Percentiles rank a stretch among this genome's conserved stretches.
Evolutionary conservation across 2,797 vertebrate genomes (phyloP).

Genomic region (Mastacembelus armatus): DNA sequence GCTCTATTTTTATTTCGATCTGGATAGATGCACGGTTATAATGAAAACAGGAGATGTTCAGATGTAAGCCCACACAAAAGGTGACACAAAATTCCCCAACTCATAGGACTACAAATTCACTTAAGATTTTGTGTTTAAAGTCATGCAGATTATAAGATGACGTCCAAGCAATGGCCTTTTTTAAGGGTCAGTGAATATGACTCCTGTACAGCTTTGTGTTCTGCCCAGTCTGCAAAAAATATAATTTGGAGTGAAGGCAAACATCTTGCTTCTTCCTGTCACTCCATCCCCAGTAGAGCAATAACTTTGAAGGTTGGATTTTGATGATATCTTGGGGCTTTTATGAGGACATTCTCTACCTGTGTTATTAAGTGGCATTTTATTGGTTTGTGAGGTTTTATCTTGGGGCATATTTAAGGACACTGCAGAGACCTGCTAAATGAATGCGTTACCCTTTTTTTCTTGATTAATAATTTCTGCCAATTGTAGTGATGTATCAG

Average conservation of each 20-base stretch:
- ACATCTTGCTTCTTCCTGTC: conserved; percentile 42
- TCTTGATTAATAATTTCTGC: conserved; percentile 35
- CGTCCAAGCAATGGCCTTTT: conserved; percentile 33
- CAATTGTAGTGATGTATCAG: conserved; percentile 30
- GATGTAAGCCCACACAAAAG: conserved; percentile 32
- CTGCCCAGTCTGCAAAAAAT: conserved; percentile 29
- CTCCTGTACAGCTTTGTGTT: conserved; percentile 22
- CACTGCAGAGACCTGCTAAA: conserved; percentile 11
- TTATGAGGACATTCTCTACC: conserved; percentile 53
- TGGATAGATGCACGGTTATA: conserved; percentile 29
- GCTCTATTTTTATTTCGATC: conserved; percentile 8
- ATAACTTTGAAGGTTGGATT: conserved; percentile 48
- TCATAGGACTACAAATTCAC: conserved; percentile 42
- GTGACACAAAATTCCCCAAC: conserved; percentile 33
- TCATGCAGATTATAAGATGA: conserved; percentile 39
- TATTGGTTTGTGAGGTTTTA: conserved; percentile 45
- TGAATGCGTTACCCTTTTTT: neutral
- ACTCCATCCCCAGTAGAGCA: conserved; percentile 33
- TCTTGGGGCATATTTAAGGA: conserved; percentile 37
- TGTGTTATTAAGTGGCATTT: conserved; percentile 66
- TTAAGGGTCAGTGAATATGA: conserved; percentile 46
- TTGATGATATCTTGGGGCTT: conserved; percentile 57
- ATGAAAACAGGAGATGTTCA: conserved; percentile 8
- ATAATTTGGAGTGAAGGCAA: conserved; percentile 15
- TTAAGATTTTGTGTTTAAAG: conserved; percentile 45